A percentile compares a stretch with the other conserved stretches of the same genome.
These are phyloP conservation scores for Scaptomyza reducta DNA, from an alignment of 2,888 invertebrate species.

Conservation along the genomic window DNA sequence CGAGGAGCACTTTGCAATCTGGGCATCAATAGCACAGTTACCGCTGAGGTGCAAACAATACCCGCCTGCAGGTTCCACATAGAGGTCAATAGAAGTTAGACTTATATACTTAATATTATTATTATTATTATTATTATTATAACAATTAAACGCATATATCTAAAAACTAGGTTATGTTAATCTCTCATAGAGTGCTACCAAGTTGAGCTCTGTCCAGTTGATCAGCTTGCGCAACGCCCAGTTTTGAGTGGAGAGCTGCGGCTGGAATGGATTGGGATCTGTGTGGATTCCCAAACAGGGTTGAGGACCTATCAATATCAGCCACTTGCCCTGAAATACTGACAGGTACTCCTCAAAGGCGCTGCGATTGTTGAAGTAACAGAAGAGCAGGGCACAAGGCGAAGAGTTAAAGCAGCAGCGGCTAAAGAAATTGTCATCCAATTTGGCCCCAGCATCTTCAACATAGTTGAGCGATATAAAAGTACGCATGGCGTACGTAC, in stretches of 20 bases:
- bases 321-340: conserved; percentile 87
- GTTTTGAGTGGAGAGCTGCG: conserved; percentile 83
- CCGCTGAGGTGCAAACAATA: conserved; percentile 96
- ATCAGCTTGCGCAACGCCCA: conserved; percentile 87
- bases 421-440: conserved; percentile 82
- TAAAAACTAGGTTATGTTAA: conserved; percentile 20
- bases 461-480: conserved; percentile 88
- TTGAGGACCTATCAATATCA: conserved; percentile 91
- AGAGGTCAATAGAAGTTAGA: conserved; percentile 90
- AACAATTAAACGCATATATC: conserved; percentile 34
- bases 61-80: conserved; percentile 97
- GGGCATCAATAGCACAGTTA: conserved; percentile 96
- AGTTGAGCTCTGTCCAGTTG: conserved; percentile 88
- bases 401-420: conserved; percentile 81
- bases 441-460: conserved; percentile 63
- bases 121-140: conserved; percentile 32
- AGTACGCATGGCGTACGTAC: conserved; percentile 89
- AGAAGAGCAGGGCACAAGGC: conserved; percentile 88
- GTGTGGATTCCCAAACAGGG: conserved; percentile 88
- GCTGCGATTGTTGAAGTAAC: conserved; percentile 90
- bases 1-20: conserved; percentile 97
- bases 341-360: conserved; percentile 89
- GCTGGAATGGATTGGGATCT: conserved; percentile 89
- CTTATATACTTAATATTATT: conserved; percentile 7
- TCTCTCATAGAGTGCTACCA: conserved; percentile 87